These are phyloP conservation scores for Teleogryllus occipitalis DNA, from an alignment of 1,140 invertebrate species.

Conservation along the genomic window DNA sequence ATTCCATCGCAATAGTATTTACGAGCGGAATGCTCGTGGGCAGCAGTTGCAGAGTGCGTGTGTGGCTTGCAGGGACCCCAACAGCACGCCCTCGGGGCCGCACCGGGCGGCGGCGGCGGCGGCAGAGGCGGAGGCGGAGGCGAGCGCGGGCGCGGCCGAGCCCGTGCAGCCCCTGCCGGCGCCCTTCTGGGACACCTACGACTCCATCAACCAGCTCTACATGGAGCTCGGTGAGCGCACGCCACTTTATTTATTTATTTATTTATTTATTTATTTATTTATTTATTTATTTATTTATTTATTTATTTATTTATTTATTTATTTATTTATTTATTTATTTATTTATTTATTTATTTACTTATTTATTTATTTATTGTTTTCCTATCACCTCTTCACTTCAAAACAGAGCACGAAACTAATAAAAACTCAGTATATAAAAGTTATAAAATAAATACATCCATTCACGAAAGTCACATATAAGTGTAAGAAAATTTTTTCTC, in stretches of 20 bases:
- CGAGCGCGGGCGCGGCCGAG: background rate
- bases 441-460: too few relatives aligned
- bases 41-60: background rate
- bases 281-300: background rate
- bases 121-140: background rate
- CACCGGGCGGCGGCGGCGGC: conserved; percentile 7
- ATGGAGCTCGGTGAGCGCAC: conserved; percentile 59
- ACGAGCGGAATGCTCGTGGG: too few relatives aligned
- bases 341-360: too few relatives aligned
- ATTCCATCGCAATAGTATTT: too few relatives aligned
- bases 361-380: too few relatives aligned
- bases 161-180: conserved; percentile 32
- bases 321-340: too few relatives aligned
- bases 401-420: too few relatives aligned
- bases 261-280: background rate
- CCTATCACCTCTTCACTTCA: too few relatives aligned
- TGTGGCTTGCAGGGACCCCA: conserved; percentile 18
- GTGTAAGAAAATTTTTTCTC: too few relatives aligned
- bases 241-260: background rate
- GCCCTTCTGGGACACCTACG: conserved; percentile 82
- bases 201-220: conserved; percentile 81
- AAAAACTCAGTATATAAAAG: too few relatives aligned
- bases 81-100: conserved; percentile 5
- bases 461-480: too few relatives aligned
- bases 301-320: background rate